A percentile compares a stretch with the other conserved stretches of the same genome.
Evolutionary conservation across 2,797 vertebrate species (phyloP).

Genomic region (Mormyrops attenuatus): DNA sequence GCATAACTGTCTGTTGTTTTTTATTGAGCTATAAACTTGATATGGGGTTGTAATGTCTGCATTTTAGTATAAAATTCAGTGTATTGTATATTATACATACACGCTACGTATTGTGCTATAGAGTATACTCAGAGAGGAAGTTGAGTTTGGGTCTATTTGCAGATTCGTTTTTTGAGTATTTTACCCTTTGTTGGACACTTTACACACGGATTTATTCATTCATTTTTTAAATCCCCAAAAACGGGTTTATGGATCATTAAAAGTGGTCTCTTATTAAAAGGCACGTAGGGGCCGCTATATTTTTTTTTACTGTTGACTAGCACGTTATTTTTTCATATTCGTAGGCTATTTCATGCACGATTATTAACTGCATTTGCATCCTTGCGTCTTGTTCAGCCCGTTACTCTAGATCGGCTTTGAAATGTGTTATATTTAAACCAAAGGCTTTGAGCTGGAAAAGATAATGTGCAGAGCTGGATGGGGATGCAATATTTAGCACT

Average conservation of each 20-base stretch:
- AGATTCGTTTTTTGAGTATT: neutral
- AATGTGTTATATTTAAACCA: neutral
- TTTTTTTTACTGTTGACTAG: neutral
- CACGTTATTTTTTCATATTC: neutral
- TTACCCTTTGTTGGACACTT: neutral
- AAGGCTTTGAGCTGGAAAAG: neutral
- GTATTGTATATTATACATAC: neutral
- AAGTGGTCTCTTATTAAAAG: neutral
- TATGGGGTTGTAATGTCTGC: neutral
- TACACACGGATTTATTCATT: neutral
- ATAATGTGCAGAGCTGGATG: neutral
- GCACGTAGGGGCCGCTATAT: neutral
- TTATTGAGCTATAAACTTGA: neutral
- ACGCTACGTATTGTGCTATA: neutral
- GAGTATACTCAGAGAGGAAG: neutral
- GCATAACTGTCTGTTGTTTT: neutral
- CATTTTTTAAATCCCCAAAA: neutral
- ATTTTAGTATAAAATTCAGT: neutral
- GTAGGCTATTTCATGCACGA: neutral
- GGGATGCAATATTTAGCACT: neutral
- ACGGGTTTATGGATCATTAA: neutral
- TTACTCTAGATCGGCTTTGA: neutral
- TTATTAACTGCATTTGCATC: neutral
- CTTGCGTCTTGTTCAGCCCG: neutral
- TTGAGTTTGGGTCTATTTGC: neutral